Evolutionary conservation across 2,888 invertebrate species (phyloP).

Genomic region (Microctonus hyperodae): DNA sequence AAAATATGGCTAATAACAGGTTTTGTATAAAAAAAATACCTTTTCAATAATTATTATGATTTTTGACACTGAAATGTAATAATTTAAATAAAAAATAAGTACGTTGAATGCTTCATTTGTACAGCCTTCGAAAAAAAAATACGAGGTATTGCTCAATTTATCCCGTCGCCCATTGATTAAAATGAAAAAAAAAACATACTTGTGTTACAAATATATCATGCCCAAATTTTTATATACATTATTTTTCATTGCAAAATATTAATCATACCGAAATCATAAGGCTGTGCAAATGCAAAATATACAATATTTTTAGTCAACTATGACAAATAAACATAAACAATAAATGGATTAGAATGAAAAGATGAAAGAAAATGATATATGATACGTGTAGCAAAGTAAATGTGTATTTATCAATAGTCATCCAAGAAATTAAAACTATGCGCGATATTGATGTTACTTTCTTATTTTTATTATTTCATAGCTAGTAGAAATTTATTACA

Average conservation of each 20-base stretch:
- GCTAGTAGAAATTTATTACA: slow-evolving; percentile 11
- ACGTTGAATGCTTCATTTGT: not conserved
- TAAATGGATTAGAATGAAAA: not conserved
- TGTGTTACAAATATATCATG: not conserved
- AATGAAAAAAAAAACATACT: not conserved
- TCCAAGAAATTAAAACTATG: not conserved
- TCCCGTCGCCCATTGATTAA: not conserved
- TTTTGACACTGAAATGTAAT: not conserved
- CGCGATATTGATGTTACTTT: not conserved
- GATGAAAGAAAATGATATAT: not conserved
- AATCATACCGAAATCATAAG: slow-evolving; percentile 36
- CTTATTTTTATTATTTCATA: slow-evolving; percentile 10
- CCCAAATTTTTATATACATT: not conserved
- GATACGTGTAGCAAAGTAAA: not conserved
- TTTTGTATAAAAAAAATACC: slow-evolving; percentile 1
- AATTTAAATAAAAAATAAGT: not conserved
- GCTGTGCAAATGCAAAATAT: slow-evolving; percentile 47
- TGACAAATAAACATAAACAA: slow-evolving; percentile 13
- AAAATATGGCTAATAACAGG: slow-evolving; percentile 3
- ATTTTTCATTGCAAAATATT: slow-evolving; percentile 34
- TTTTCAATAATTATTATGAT: not conserved
- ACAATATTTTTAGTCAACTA: slow-evolving; percentile 16
- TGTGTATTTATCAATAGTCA: slow-evolving; percentile 13
- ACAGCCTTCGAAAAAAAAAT: not conserved
- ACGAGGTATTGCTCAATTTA: not conserved